These are phyloP conservation scores for Drosophila nikananu DNA, from an alignment of 1,140 invertebrate species.

Conservation along the genomic window DNA sequence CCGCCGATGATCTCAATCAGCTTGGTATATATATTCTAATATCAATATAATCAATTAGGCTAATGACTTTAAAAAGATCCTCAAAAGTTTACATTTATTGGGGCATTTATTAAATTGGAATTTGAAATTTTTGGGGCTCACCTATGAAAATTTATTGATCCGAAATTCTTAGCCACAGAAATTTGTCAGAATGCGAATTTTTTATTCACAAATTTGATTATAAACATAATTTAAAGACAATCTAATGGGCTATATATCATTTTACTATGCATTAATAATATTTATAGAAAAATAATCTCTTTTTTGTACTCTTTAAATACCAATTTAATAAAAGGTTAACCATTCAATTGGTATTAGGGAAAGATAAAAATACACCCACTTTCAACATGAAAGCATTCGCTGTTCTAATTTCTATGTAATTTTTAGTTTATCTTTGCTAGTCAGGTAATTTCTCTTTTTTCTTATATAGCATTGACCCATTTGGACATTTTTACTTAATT, in stretches of 20 bases:
- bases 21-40: background rate
- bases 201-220: background rate
- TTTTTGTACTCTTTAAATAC: background rate
- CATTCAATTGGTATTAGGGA: background rate
- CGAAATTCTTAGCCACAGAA: background rate
- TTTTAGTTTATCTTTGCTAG: background rate
- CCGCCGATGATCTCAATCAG: background rate
- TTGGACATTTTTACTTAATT: background rate
- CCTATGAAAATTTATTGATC: constrained; percentile 18
- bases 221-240: background rate
- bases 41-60: constrained; percentile 28
- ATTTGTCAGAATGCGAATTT: constrained; percentile 25
- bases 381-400: background rate
- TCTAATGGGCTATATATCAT: constrained; percentile 3
- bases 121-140: background rate
- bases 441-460: no score
- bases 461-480: no score
- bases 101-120: background rate
- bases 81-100: constrained; percentile 5
- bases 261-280: background rate
- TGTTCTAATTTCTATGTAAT: background rate
- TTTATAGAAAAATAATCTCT: background rate
- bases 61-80: background rate
- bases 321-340: background rate
- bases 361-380: background rate